Percentiles rank a stretch among this genome's conserved stretches.
These are phyloP conservation scores for Solenodon paradoxus DNA, from an alignment of 2,113 vertebrate species.

Conservation along the genomic window DNA sequence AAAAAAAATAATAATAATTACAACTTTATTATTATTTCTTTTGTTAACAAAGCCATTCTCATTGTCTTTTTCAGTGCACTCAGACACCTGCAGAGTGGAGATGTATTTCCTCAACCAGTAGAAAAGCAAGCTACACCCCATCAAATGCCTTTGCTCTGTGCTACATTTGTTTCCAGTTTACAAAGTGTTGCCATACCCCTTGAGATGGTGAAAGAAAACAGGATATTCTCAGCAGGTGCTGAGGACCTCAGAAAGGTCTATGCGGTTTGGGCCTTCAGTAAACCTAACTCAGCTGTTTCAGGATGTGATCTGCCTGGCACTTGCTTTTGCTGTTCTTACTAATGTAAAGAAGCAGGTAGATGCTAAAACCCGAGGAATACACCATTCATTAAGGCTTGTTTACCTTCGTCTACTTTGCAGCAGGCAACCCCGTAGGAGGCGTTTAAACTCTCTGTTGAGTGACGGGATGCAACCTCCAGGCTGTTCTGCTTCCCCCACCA, in stretches of 20 bases:
- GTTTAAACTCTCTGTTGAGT: neutral
- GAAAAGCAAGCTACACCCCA: neutral
- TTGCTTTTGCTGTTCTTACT: neutral
- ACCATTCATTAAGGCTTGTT: neutral
- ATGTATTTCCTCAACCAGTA: neutral
- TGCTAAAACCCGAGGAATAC: neutral
- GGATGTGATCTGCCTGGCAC: neutral
- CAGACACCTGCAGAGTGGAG: slow-evolving; percentile 37
- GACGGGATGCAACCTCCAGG: neutral
- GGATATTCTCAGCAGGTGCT: neutral
- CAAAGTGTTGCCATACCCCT: neutral
- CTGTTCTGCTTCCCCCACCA: neutral
- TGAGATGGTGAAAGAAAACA: neutral
- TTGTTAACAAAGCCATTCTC: too few species aligned
- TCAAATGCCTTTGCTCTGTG: neutral
- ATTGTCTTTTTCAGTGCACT: neutral
- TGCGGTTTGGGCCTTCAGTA: neutral
- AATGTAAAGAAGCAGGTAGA: neutral
- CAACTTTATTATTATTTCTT: too few species aligned
- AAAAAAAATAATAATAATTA: too few species aligned
- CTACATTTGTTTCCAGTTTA: neutral
- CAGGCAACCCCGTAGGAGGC: neutral
- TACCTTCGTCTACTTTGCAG: neutral
- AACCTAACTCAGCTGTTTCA: neutral
- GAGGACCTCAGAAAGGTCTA: neutral